A percentile compares a stretch with the other conserved stretches of the same genome.
Evolutionary conservation across 1,140 invertebrate genomes (phyloP).

Genomic region (Drosophila murphyi): DNA sequence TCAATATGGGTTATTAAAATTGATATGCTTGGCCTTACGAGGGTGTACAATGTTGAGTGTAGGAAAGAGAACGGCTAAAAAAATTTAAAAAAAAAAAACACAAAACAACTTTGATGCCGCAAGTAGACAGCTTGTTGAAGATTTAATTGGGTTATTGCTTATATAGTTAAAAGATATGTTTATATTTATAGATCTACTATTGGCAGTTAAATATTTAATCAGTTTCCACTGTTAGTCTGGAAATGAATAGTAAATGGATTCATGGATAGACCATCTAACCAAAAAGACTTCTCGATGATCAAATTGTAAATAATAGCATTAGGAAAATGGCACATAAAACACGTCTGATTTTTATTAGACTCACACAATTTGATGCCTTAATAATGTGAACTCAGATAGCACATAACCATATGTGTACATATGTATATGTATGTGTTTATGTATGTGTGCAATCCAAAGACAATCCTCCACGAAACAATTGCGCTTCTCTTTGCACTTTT

Average conservation of each 20-base stretch:
- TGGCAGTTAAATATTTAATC: no score
- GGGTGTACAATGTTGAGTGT: neutral
- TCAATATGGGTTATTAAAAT: constrained; percentile 69
- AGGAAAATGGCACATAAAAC: neutral
- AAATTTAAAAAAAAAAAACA: no score
- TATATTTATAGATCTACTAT: no score
- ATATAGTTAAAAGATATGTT: no score
- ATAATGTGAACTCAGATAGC: neutral
- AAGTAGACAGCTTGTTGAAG: no score
- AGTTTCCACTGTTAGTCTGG: no score
- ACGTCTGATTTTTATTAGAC: neutral
- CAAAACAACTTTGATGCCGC: neutral
- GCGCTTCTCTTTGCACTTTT: constrained; percentile 43
- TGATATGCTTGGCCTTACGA: constrained; percentile 31
- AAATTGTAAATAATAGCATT: no score
- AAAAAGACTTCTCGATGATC: no score
- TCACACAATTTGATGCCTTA: constrained; percentile 40
- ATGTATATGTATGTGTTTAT: constrained; percentile 13
- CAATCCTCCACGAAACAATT: constrained; percentile 18
- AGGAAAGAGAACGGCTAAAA: neutral
- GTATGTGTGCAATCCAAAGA: constrained; percentile 6
- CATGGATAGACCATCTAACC: no score
- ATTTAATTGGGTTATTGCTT: no score
- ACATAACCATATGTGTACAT: constrained; percentile 1
- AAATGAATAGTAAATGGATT: no score